Evolutionary conservation across 2,888 invertebrate genomes (phyloP), one percentile per base, ranked within the genome.

Genomic region (Endotricha flammealis): DNA sequence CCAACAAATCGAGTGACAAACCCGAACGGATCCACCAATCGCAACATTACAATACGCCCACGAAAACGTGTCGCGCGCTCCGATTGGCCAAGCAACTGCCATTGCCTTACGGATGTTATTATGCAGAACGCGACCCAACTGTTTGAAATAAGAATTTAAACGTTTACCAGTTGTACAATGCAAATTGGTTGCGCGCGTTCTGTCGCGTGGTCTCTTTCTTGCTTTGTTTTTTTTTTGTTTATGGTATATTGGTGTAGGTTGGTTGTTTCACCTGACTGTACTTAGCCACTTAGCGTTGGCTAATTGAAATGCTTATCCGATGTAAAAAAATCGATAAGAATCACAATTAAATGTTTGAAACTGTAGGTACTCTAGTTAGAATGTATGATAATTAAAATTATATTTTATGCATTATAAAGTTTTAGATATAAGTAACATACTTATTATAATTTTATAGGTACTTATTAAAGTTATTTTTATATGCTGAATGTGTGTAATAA

Each of bases 31-130:
- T 61, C 72, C 47, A 53, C 86, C 86, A 87, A 87, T 86, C 57
- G 49, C 50, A 41, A 48, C 47, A 50, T 70, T 48, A 50, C 71
- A 70, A 64, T 69, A 75, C 87, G 87, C 86, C 86, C 82, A 80
- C 87, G 83, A 76, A 56, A 57, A 53, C 55, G 58, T 50, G 65
- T 61, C 59, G 69, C 61, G 77, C 71, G 55, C 69, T 55, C 60
- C 67, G 49, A 87, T 87, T 88, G 83, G 87, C 64, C 72, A 83
- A 80, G 81, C 72, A 79, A 76, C 80, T 82, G 81, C 81, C 81
- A 81, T 83, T 80, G 71, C 83, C 82, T 83, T 80, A 75, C 80
- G 81, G 81, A 82, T 79, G 80, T 80, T 78, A 77, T 81, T 81
- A 83, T 81, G 83, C 83, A 79, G 81, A 83, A 82, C 75, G 80